phyloP scores from a whole-genome alignment of 1,140 invertebrate species.

The Samia ricini region DNA sequence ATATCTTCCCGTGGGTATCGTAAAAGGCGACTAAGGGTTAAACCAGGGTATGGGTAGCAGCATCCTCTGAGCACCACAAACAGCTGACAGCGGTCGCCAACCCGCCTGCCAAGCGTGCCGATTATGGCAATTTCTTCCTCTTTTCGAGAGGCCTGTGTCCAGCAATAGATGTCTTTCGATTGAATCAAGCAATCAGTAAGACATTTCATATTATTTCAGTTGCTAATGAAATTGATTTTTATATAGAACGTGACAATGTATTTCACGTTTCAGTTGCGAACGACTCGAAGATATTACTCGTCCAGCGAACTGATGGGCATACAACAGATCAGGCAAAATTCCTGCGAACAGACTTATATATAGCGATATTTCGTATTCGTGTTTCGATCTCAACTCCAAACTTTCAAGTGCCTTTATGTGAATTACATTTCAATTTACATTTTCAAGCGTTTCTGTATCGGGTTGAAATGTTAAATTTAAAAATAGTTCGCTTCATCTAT shows the following conservation, averaged over 20 bases:
- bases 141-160: background rate
- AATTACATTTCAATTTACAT: conserved; percentile 28
- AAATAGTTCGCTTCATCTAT: background rate
- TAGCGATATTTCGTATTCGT: conserved; percentile 69
- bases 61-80: no score
- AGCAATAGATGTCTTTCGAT: no score
- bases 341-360: conserved; percentile 88
- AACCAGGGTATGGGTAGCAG: no score
- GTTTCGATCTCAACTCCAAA: conserved; percentile 30
- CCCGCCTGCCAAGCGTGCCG: no score
- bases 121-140: no score
- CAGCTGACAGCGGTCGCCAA: no score
- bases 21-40: no score
- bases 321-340: conserved; percentile 83
- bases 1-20: no score
- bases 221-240: conserved; percentile 37
- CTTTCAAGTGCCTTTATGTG: conserved; percentile 59
- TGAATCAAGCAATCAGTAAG: background rate
- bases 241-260: conserved; percentile 34
- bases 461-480: conserved; percentile 10
- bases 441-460: conserved; percentile 25
- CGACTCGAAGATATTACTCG: conserved; percentile 83
- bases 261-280: conserved; percentile 81
- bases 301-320: conserved; percentile 80
- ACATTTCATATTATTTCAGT: conserved; percentile 1